Evolutionary conservation across 1,140 invertebrate genomes (phyloP), one percentile per base, ranked within the genome.

Genomic region (Steinernema feltiae): DNA sequence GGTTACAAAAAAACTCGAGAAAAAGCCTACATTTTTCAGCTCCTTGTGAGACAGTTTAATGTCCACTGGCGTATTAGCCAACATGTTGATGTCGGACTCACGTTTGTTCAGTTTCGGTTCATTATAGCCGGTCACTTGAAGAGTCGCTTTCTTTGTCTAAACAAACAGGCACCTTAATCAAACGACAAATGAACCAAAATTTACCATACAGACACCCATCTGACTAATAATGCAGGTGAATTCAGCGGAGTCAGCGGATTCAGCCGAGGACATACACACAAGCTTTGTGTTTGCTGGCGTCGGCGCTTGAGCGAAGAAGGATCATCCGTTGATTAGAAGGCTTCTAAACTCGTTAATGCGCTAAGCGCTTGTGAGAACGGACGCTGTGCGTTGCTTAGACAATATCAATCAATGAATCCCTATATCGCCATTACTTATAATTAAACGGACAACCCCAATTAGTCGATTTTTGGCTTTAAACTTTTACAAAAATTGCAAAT

Each of bases 191-290:
- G 53, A 63, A 12, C 3, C 53, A 63, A 21, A 3, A 27, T 21
- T 63, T 27, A 63, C 53, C 53, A 63, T 63, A 63, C 53, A 63
- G 24, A 63, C 53, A 63, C 53, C 53, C 53, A 63, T 63, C 24
- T 63, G 7, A 7, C 35, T 41, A 18, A 18, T 7, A 41, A 41
- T 18, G 35, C 53, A 27, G 53, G 2, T 21, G 53, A 27, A 15
- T 27, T 15, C 53, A n/a, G 24, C 3, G 53, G 53, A 15, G 53
- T 63, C 53, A n/a, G 24, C 3, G n/a, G n/a, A n/a, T 21, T 7
- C 53, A 63, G 12, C 3, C 24, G 53, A 63, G 24, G 53, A 63
- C 53, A 27, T 27, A 3, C 53, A 63, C 24, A 3, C 41, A 63
- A 7, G 35, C 35, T 18, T 41, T 41, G 18, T 41, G 35, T n/a